Percentiles rank a stretch among this genome's conserved stretches.
These are phyloP conservation scores for Seriola rivoliana DNA, from an alignment of 2,113 vertebrate genomes.

Conservation along the genomic window DNA sequence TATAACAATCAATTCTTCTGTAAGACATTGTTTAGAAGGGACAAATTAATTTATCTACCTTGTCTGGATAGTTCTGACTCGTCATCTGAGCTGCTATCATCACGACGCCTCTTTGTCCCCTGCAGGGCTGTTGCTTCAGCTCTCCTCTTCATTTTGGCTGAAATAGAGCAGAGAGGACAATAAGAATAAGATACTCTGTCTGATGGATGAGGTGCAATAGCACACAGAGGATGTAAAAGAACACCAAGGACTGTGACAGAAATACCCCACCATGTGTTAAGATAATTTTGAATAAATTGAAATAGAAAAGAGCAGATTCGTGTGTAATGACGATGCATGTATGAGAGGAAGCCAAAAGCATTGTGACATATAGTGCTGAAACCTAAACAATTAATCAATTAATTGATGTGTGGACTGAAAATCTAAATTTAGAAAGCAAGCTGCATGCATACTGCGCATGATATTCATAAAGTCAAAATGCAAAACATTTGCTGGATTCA, in stretches of 20 bases:
- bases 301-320: no score
- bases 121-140: constrained; percentile 38
- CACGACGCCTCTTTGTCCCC: constrained; percentile 53
- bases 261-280: not conserved
- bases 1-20: no score
- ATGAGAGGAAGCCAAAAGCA: not conserved
- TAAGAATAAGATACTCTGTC: not conserved
- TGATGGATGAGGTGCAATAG: not conserved
- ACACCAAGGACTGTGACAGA: not conserved
- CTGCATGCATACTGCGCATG: not conserved
- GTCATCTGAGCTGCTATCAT: constrained; percentile 76
- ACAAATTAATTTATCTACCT: constrained; percentile 43
- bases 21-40: not conserved
- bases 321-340: not conserved
- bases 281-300: not conserved
- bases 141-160: constrained; percentile 81
- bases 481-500: not conserved
- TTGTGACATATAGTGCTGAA: not conserved
- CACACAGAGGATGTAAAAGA: not conserved
- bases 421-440: not conserved
- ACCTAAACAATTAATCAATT: not conserved
- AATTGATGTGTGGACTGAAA: not conserved
- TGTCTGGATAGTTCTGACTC: constrained; percentile 70
- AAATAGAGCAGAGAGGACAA: constrained; percentile 15
- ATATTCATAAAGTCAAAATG: not conserved